These are phyloP conservation scores for Agonopterix alstromeriana DNA, from an alignment of 2,888 invertebrate species.

Conservation along the genomic window DNA sequence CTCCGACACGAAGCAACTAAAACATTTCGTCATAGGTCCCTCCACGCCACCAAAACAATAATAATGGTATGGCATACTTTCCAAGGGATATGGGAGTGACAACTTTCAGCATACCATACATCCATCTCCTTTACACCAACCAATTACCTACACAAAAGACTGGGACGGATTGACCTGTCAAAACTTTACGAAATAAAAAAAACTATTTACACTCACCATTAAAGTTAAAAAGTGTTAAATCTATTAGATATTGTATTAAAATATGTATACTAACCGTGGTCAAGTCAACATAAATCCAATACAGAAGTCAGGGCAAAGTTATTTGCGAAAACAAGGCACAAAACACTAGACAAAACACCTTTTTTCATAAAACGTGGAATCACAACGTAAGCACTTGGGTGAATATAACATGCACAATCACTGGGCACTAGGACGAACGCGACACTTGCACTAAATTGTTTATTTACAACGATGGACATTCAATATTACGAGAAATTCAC, in stretches of 20 bases:
- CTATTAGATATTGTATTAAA: conserved; percentile 10
- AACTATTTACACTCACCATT: conserved; percentile 44
- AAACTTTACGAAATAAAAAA: conserved; percentile 46
- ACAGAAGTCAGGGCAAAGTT: conserved; percentile 47
- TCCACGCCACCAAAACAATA: conserved; percentile 57
- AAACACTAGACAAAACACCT: conserved; percentile 58
- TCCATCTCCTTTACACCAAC: conserved; percentile 44
- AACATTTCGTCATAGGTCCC: conserved; percentile 60
- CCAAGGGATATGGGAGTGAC: conserved; percentile 45
- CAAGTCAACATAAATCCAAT: conserved; percentile 73
- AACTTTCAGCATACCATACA: conserved; percentile 30
- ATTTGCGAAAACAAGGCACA: conserved; percentile 64
- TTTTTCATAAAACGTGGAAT: conserved; percentile 31
- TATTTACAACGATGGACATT: conserved; percentile 52
- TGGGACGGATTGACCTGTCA: conserved; percentile 46
- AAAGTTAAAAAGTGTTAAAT: conserved; percentile 29
- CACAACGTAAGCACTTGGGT: conserved; percentile 42
- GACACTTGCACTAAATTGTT: conserved; percentile 45
- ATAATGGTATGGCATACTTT: conserved; percentile 56
- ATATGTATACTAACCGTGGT: conserved; percentile 50
- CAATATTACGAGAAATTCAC: conserved; percentile 39
- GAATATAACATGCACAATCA: conserved; percentile 51
- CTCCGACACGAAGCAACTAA: conserved; percentile 25
- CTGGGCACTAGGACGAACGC: conserved; percentile 35
- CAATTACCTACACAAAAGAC: conserved; percentile 25